A percentile compares a stretch with the other conserved stretches of the same genome.
phyloP scores from a whole-genome alignment of 2,113 vertebrate species.

The Pygoscelis antarcticus region DNA sequence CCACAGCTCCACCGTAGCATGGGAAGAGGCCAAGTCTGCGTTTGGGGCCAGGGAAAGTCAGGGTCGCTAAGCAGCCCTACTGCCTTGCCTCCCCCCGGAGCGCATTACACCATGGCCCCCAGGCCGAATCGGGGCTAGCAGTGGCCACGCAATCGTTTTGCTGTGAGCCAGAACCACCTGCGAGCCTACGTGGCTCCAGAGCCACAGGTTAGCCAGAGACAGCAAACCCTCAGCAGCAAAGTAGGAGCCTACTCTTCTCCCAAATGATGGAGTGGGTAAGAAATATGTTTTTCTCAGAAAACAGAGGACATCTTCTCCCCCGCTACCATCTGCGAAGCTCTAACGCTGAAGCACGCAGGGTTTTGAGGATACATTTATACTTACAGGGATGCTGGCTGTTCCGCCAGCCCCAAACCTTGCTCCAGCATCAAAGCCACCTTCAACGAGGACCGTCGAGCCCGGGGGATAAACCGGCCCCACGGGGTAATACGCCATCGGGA shows the following conservation, averaged over 20 bases:
- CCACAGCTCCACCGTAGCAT: rapidly evolving
- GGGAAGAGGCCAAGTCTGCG: not conserved
- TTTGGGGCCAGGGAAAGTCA: not conserved
- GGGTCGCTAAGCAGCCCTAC: not conserved
- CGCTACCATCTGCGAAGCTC: rapidly evolving
- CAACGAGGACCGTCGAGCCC: slow-evolving; percentile 89
- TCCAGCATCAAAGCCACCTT: slow-evolving; percentile 87
- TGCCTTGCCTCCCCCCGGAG: not conserved
- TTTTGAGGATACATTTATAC: slow-evolving; percentile 24
- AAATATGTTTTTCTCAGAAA: not conserved
- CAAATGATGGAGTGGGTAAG: rapidly evolving
- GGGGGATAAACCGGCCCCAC: slow-evolving; percentile 88
- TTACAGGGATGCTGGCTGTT: slow-evolving; percentile 86
- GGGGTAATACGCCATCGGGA: slow-evolving; percentile 93
- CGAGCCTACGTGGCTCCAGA: rapidly evolving
- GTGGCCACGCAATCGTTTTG: not conserved
- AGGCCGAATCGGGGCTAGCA: rapidly evolving
- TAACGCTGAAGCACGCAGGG: rapidly evolving
- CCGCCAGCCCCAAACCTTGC: slow-evolving; percentile 87
- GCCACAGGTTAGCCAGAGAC: not conserved
- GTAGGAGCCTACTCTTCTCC: not conserved
- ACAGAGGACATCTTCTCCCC: too few relatives aligned
- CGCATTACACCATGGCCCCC: rapidly evolving
- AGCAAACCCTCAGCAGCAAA: not conserved
- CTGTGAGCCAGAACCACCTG: not conserved